These are phyloP conservation scores for Osedax frankpressi DNA, from an alignment of 2,888 invertebrate species.

Conservation along the genomic window DNA sequence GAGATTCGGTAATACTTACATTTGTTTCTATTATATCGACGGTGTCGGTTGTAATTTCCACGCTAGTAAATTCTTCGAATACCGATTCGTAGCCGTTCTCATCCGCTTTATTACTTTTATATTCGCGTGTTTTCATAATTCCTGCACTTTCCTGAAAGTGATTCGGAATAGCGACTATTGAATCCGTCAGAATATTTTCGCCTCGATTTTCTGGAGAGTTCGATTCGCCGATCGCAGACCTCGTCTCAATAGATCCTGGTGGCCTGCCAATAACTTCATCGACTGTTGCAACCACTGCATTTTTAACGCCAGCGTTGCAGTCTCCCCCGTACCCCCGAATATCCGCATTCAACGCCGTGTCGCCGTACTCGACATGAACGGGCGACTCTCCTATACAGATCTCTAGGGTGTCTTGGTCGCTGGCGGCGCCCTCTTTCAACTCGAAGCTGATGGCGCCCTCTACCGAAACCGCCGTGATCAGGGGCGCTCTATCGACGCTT, in stretches of 20 bases:
- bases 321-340: background rate
- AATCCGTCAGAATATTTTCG: too few species aligned
- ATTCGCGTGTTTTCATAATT: too few species aligned
- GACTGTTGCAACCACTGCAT: background rate
- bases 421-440: background rate
- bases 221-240: background rate
- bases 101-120: too few species aligned
- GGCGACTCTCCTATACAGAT: background rate
- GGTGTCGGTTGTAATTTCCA: too few species aligned
- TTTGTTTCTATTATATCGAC: too few species aligned
- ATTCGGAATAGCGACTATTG: too few species aligned
- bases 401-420: background rate
- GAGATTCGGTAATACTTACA: too few species aligned
- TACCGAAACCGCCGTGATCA: background rate
- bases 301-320: background rate
- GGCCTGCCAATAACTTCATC: background rate
- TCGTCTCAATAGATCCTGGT: background rate
- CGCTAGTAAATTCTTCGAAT: too few species aligned
- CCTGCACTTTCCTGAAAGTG: too few species aligned
- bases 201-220: background rate
- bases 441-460: background rate
- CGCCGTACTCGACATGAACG: background rate
- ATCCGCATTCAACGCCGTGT: too few species aligned
- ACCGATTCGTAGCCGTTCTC: too few species aligned
- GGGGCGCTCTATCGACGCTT: background rate